Base-by-base conservation (phyloP, 2,113 vertebrate genomes). In the Tichodroma muraria region DNA sequence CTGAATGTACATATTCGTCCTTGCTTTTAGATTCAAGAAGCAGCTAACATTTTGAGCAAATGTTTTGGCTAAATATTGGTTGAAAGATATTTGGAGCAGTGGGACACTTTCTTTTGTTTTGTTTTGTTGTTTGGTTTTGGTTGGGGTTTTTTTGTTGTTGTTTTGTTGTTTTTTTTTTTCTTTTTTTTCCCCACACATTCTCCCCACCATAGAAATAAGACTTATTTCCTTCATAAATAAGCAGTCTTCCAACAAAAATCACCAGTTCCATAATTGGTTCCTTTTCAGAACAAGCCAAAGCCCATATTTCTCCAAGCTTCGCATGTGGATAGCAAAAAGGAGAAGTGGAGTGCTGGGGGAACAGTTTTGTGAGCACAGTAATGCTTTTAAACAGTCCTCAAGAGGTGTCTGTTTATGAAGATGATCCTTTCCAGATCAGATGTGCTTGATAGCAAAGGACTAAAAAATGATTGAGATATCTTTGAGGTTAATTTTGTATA, bases 401-500 rank as follows among this genome's bases (percentile, higher is more conserved):
- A 18, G 76, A 71, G 54, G 6, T 52, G 7, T 60, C 54, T 85
- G 56, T 40, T 88, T 66, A 71, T 75, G 44, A 69, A 85, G 85
- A 68, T 69, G 38, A 61, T 83, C 15, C 49, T 56, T 77, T 52
- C 40, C 56, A 56, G 40, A 85, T 93, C 76, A 68, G n/a, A 59
- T 80, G 24, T 64, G 14, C 60, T 85, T 94, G 22, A 64, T 81
- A 63, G 64, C 50, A 92, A 68, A 73, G 22, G 25, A 56, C 69
- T 80, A 23, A 83, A 79, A 80, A 77, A 72, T 38, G 14, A 86
- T 44, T 68, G 85, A 90, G 49, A 38, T 83, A 49, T 85, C 71
- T 83, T 70, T 75, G 82, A 73, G 79, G 80, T 83, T 80, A 91
- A 83, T 95, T 95, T 79, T 63, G 16, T 85, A 60, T 85, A 73